Conservation (phyloP, 2,888 invertebrate species). For the Helicoverpa assulta region DNA sequence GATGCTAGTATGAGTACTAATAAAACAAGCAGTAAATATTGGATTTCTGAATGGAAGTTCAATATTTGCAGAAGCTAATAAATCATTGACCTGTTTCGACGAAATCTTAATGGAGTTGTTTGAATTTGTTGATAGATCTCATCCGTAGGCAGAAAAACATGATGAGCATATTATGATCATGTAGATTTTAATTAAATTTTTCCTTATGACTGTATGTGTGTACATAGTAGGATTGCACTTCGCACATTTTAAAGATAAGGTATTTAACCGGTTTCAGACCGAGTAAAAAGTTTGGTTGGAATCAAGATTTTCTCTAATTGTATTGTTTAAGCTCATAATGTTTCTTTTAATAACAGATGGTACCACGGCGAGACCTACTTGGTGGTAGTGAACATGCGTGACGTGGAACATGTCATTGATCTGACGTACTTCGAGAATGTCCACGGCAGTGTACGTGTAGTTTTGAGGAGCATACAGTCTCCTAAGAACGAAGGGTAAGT, state of each 20-base stretch:
- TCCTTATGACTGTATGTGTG: too few relatives aligned
- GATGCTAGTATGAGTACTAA: not conserved
- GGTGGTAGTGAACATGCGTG: conserved; percentile 89
- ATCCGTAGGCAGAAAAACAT: not conserved
- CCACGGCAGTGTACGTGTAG: conserved; percentile 84
- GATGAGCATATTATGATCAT: too few relatives aligned
- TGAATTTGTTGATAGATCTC: not conserved
- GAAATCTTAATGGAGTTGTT: conserved; percentile 2
- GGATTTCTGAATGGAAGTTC: conserved; percentile 1
- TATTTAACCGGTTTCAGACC: too few relatives aligned
- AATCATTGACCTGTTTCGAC: conserved; percentile 1
- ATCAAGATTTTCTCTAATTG: too few relatives aligned
- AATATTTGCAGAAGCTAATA: conserved; percentile 14
- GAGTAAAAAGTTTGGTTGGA: too few relatives aligned
- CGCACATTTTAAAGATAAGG: too few relatives aligned
- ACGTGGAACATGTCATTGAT: conserved; percentile 73
- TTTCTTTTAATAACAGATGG: conserved; percentile 74
- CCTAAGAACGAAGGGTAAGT: conserved; percentile 77
- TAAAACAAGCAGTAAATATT: conserved; percentile 1
- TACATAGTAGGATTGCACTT: too few relatives aligned
- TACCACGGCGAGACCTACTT: conserved; percentile 75
- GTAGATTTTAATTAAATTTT: too few relatives aligned
- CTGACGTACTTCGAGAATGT: conserved; percentile 83
- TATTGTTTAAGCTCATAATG: too few relatives aligned
- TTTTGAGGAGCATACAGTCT: conserved; percentile 80